phyloP scores from a whole-genome alignment of 2,113 vertebrate species.

The Xiphophorus couchianus region DNA sequence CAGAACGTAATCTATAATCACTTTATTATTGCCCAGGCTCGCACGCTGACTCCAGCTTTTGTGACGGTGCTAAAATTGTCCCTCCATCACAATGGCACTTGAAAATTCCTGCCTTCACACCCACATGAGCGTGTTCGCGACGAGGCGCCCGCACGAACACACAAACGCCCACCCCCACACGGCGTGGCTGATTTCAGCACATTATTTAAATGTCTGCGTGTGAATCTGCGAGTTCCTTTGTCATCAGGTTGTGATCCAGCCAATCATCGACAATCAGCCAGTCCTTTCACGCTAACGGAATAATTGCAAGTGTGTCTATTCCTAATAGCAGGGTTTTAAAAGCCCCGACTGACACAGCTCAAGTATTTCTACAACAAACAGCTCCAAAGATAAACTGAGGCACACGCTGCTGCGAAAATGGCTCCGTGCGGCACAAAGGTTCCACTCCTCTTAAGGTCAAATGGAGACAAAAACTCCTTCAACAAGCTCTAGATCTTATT shows the following conservation, averaged over 20 bases:
- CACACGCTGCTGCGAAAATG: slow-evolving; percentile 10
- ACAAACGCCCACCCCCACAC: slow-evolving; percentile 20
- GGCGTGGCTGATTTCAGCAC: slow-evolving; percentile 25
- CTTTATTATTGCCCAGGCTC: slow-evolving; percentile 32
- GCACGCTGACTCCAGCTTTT: slow-evolving; percentile 6
- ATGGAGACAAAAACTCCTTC: background rate
- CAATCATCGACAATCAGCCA: slow-evolving; percentile 57
- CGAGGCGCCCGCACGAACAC: slow-evolving; percentile 34
- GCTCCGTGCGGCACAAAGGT: slow-evolving; percentile 13
- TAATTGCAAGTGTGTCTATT: slow-evolving; percentile 59
- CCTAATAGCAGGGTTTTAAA: slow-evolving; percentile 50
- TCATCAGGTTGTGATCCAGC: slow-evolving; percentile 44
- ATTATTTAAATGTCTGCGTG: slow-evolving; percentile 30
- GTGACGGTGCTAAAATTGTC: slow-evolving; percentile 12
- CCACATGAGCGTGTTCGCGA: slow-evolving; percentile 22
- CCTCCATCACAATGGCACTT: slow-evolving; percentile 30
- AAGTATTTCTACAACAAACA: slow-evolving; percentile 29
- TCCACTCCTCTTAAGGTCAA: background rate
- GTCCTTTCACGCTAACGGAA: slow-evolving; percentile 52
- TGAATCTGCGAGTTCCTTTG: slow-evolving; percentile 39
- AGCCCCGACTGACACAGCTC: slow-evolving; percentile 29
- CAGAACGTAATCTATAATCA: slow-evolving; percentile 44
- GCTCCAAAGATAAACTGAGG: slow-evolving; percentile 10
- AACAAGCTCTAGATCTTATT: background rate
- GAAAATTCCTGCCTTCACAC: slow-evolving; percentile 28